A percentile compares a stretch with the other conserved stretches of the same genome.
Evolutionary conservation across 1,140 invertebrate genomes (phyloP).

Genomic region (Linepithema humile): DNA sequence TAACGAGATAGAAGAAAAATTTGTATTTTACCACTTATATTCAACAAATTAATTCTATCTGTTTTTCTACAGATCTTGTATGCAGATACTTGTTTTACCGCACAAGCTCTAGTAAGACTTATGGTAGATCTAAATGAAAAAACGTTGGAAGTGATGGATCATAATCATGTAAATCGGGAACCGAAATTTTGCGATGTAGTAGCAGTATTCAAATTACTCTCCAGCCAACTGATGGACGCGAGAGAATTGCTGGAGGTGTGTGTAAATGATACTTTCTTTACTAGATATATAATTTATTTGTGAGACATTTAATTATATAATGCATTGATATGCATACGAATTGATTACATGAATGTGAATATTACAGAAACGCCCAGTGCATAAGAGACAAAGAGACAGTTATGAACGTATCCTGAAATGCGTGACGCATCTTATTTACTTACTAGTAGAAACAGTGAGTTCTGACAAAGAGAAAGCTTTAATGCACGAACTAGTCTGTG

Average conservation of each 20-base stretch:
- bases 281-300: conserved; percentile 17
- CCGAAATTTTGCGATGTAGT: conserved; percentile 90
- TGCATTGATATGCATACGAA: neutral
- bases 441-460: conserved; percentile 88
- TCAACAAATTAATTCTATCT: neutral
- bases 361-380: conserved; percentile 87
- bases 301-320: neutral
- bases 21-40: neutral
- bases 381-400: conserved; percentile 91
- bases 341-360: conserved; percentile 38
- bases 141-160: conserved; percentile 84
- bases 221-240: conserved; percentile 86
- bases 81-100: conserved; percentile 92
- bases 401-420: conserved; percentile 93
- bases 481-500: conserved; percentile 82
- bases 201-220: conserved; percentile 88
- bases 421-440: conserved; percentile 92
- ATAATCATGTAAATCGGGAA: conserved; percentile 82
- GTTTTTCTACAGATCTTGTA: conserved; percentile 84
- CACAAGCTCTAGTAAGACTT: conserved; percentile 91
- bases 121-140: conserved; percentile 92
- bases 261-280: neutral
- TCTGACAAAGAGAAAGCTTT: conserved; percentile 82
- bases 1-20: neutral
- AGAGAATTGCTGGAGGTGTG: conserved; percentile 86